Evolutionary conservation across 1,140 invertebrate species (phyloP), one percentile per base, ranked within the genome.

Genomic region (Lordiphosa mommai): DNA sequence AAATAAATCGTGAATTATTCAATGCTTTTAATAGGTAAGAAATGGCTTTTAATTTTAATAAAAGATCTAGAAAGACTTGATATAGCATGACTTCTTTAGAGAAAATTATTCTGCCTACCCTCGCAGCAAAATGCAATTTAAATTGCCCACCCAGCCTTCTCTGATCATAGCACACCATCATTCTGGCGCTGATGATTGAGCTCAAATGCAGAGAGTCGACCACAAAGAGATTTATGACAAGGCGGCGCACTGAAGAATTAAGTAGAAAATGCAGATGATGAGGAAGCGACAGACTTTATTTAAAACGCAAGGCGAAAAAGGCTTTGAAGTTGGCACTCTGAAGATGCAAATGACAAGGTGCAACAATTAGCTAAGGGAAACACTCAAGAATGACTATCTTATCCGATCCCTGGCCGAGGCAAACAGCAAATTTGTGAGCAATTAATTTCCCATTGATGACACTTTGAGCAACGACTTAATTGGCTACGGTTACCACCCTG

Each of bases 371-470:
- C 48, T 20, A 41, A 34, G 37, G 20, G 12, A 48, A 48, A 51
- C 14, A 46, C 30, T 29, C 33, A 44, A 44, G 52, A 53, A 41
- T 57, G 33, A 47, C 32, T 27, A 23, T 27, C 23, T 27, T 27
- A 27, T 27, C 23, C 23, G 23, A 27, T 27, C 5, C 6, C 6
- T 27, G 40, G 9, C 37, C 6, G 16, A 9, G 40, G 34, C 32
- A 23, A 23, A 4, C 20, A 23, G 29, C 43, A 61, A 69, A 79
- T 66, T 80, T 46, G 76, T 33, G 44, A 52, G 65, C 57, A 84
- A 84, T 82, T 84, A 84, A 76, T 84, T 76, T 76, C 61, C 61
- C 56, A 84, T 80, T 72, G 77, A 82, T 82, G 76, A 84, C 67
- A 82, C 67, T 84, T 76, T 84, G 67, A 84, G 63, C 63, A 63